Conservation (phyloP, 2,113 vertebrate genomes). For the Chaetodon auriga region DNA sequence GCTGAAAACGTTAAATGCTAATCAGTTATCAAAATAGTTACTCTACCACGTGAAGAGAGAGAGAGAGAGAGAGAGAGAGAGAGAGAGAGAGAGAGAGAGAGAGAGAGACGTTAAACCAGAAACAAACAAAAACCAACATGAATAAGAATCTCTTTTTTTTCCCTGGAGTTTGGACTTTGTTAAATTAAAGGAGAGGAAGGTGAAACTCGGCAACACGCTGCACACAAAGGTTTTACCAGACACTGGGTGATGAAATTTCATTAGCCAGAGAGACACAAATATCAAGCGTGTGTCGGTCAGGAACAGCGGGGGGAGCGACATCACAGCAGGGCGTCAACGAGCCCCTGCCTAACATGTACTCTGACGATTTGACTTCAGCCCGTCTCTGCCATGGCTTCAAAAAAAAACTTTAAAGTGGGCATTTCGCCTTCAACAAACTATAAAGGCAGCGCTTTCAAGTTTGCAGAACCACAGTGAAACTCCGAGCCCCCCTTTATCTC, state of each 20-base stretch:
- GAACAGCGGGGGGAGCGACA: conserved; percentile 24
- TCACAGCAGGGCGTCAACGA: background rate
- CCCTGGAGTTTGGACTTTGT: background rate
- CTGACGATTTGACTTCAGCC: conserved; percentile 10
- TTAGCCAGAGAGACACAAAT: conserved; percentile 24
- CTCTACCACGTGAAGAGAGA: too few species aligned
- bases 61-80: too few species aligned
- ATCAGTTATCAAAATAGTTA: too few species aligned
- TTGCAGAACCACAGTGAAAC: conserved; percentile 11
- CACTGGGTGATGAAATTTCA: conserved; percentile 43
- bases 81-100: too few species aligned
- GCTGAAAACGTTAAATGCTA: too few species aligned
- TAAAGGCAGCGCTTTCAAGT: conserved; percentile 1
- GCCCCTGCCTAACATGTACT: conserved; percentile 26
- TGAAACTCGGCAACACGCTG: background rate
- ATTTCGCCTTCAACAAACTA: conserved; percentile 25
- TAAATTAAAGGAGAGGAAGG: background rate
- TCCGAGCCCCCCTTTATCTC: background rate
- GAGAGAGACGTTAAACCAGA: too few species aligned
- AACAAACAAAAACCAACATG: too few species aligned
- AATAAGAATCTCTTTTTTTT: background rate
- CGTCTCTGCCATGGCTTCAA: conserved; percentile 14
- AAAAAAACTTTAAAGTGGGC: background rate
- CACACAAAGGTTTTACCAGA: conserved; percentile 3
- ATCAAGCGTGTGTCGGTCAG: background rate